phyloP scores from a whole-genome alignment of 2,797 vertebrate species.

The Scolopax bukidnonensis region DNA sequence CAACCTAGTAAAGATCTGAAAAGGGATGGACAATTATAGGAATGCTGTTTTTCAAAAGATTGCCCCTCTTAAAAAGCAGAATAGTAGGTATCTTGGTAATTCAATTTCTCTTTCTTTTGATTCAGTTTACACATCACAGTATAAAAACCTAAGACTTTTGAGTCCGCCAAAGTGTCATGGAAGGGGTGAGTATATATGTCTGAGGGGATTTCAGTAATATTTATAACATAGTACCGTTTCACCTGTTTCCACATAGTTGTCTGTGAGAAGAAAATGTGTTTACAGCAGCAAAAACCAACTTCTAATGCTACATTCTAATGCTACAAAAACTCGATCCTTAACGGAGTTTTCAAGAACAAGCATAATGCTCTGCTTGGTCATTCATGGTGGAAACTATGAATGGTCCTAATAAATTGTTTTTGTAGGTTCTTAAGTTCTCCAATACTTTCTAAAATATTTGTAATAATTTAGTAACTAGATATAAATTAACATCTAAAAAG shows the following conservation, averaged over 20 bases:
- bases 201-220: not conserved
- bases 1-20: not conserved
- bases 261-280: not conserved
- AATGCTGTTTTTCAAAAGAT: not conserved
- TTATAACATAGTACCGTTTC: not conserved
- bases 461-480: not conserved
- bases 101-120: not conserved
- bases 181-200: not conserved
- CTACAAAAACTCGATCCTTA: not conserved
- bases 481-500: not conserved
- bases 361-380: not conserved
- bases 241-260: not conserved
- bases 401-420: not conserved
- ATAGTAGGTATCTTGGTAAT: not conserved
- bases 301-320: not conserved
- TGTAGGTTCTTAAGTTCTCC: not conserved
- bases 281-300: not conserved
- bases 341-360: not conserved
- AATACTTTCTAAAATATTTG: not conserved
- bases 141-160: not conserved
- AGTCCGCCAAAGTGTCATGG: not conserved
- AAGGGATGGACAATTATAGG: not conserved
- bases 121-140: not conserved
- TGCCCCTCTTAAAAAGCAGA: not conserved
- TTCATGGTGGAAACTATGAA: not conserved